A percentile compares a stretch with the other conserved stretches of the same genome.
phyloP scores from a whole-genome alignment of 2,113 vertebrate species.

The Anarrhichthys ocellatus region DNA sequence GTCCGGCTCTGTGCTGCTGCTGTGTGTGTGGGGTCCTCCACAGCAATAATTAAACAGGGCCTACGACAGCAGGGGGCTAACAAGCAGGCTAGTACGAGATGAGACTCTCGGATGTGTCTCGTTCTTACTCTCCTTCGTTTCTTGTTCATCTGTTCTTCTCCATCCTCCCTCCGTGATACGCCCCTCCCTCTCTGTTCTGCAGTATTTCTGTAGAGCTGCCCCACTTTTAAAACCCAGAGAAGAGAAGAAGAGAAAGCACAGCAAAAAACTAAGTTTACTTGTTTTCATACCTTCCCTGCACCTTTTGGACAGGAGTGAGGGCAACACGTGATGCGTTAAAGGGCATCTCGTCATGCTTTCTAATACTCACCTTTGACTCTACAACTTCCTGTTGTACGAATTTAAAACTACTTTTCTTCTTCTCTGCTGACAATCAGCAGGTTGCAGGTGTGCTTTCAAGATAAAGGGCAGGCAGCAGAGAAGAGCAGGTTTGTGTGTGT shows the following conservation, averaged over 20 bases:
- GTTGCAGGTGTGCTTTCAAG: constrained; percentile 54
- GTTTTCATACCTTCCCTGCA: neutral
- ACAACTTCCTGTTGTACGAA: neutral
- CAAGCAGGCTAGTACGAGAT: constrained; percentile 36
- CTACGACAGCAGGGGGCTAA: constrained; percentile 21
- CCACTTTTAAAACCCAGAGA: constrained; percentile 38
- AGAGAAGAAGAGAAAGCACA: neutral
- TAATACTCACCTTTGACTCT: constrained; percentile 37
- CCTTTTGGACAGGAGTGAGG: neutral
- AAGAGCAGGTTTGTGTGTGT: neutral
- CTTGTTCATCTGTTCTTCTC: constrained; percentile 10
- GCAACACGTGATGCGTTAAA: neutral
- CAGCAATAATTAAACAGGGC: constrained; percentile 2
- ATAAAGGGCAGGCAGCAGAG: constrained; percentile 47
- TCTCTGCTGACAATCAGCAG: constrained; percentile 8
- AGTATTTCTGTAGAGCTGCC: constrained; percentile 29
- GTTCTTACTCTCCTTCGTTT: neutral
- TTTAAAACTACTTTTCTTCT: constrained; percentile 3
- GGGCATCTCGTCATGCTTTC: constrained; percentile 9
- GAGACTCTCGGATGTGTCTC: constrained; percentile 10
- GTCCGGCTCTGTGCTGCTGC: constrained; percentile 23
- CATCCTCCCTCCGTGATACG: neutral
- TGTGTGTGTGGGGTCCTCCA: neutral
- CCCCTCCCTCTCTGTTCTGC: constrained; percentile 10
- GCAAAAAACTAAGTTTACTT: constrained; percentile 24